A percentile compares a stretch with the other conserved stretches of the same genome.
phyloP scores from a whole-genome alignment of 2,888 invertebrate genomes.

The Torymus aiolomorphi region DNA sequence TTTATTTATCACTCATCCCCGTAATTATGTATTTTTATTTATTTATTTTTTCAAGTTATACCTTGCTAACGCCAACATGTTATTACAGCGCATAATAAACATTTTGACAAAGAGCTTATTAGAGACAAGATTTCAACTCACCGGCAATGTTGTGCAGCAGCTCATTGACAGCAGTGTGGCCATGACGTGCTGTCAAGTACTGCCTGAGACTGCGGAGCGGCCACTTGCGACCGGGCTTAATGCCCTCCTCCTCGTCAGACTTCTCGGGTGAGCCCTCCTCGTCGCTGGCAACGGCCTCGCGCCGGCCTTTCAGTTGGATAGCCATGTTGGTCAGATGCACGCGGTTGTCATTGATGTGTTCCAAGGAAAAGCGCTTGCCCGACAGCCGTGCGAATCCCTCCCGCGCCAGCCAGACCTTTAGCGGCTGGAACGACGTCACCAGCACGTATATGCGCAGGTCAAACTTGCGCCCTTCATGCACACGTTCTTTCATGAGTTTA shows the following conservation, averaged over 20 bases:
- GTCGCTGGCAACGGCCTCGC: constrained; percentile 24
- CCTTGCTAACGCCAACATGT: too few relatives aligned
- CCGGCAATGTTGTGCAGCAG: constrained; percentile 77
- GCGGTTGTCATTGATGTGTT: constrained; percentile 78
- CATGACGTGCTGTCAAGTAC: constrained; percentile 78
- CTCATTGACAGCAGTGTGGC: constrained; percentile 75
- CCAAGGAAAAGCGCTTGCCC: constrained; percentile 78
- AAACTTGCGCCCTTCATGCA: constrained; percentile 77
- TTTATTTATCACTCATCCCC: too few relatives aligned
- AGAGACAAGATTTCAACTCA: constrained; percentile 32
- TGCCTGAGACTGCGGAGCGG: constrained; percentile 77
- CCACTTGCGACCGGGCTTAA: constrained; percentile 78
- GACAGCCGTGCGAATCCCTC: constrained; percentile 81
- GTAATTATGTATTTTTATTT: too few relatives aligned
- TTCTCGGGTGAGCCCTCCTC: constrained; percentile 19
- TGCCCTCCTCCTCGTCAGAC: constrained; percentile 38
- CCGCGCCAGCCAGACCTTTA: constrained; percentile 78
- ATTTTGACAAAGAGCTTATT: background rate
- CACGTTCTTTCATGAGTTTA: too few relatives aligned
- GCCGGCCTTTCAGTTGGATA: constrained; percentile 74
- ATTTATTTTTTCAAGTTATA: too few relatives aligned
- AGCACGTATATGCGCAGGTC: constrained; percentile 81
- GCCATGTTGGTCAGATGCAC: constrained; percentile 80
- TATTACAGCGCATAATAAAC: too few relatives aligned
- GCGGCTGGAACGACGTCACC: constrained; percentile 77